Conservation (phyloP, 2,888 invertebrate genomes). For the Andrena praecox region DNA sequence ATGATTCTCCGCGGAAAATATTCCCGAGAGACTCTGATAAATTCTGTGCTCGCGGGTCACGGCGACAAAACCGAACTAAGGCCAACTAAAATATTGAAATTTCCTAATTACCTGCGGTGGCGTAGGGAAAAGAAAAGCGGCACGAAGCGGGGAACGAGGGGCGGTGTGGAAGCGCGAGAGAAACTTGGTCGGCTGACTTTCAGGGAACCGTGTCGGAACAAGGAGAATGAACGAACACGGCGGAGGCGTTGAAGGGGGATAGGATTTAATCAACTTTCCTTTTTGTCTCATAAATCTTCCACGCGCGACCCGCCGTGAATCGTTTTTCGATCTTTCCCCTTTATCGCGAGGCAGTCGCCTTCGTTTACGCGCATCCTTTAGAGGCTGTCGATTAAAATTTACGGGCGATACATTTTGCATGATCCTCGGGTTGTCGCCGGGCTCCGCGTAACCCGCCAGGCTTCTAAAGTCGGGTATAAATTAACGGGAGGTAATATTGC, state of each 20-base stretch:
- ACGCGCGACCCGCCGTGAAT: constrained; percentile 33
- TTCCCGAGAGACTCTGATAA: too few species aligned
- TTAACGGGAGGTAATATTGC: background rate
- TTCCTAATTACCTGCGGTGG: constrained; percentile 40
- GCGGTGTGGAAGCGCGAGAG: background rate
- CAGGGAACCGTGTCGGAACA: constrained; percentile 29
- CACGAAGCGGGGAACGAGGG: background rate
- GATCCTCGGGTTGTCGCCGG: background rate
- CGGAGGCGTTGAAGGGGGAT: constrained; percentile 43
- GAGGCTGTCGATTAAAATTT: constrained; percentile 35
- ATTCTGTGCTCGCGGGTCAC: background rate
- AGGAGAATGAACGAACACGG: constrained; percentile 46
- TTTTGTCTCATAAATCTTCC: constrained; percentile 74
- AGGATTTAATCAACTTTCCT: constrained; percentile 74
- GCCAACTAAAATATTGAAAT: constrained; percentile 41
- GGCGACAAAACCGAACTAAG: constrained; percentile 1
- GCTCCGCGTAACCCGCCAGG: background rate
- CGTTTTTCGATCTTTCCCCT: constrained; percentile 27
- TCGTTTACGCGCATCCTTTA: constrained; percentile 18
- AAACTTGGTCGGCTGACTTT: constrained; percentile 26
- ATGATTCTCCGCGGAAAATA: too few species aligned
- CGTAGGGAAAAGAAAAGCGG: background rate
- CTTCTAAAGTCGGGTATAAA: background rate
- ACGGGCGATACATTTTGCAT: constrained; percentile 18
- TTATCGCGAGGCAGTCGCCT: background rate